Evolutionary conservation across 2,888 invertebrate species (phyloP).

Genomic region (Xylota segnis): DNA sequence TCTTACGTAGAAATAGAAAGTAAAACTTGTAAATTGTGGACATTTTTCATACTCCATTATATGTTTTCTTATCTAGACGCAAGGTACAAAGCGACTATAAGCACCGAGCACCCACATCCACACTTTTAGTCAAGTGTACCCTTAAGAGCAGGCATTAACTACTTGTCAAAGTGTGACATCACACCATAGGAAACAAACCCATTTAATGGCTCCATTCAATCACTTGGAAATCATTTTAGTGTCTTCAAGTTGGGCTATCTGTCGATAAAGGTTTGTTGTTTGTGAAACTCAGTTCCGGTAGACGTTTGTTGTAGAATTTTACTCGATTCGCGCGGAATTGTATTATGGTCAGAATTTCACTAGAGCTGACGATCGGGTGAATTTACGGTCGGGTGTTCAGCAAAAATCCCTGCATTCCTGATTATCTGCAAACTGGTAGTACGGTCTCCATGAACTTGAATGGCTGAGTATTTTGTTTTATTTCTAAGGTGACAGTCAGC

Average conservation of each 20-base stretch:
- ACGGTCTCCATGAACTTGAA: no score
- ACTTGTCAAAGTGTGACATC: neutral
- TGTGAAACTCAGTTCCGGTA: no score
- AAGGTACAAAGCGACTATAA: neutral
- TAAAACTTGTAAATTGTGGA: neutral
- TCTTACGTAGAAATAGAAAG: no score
- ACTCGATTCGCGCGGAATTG: no score
- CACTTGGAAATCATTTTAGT: neutral
- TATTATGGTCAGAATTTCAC: no score
- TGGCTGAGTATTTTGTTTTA: no score
- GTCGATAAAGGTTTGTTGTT: neutral
- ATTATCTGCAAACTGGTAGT: no score
- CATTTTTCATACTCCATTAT: neutral
- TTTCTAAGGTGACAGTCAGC: no score
- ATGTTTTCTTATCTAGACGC: neutral
- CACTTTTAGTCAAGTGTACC: neutral
- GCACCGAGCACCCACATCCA: neutral
- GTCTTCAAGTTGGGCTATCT: neutral
- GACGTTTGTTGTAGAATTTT: no score
- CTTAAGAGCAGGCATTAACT: neutral
- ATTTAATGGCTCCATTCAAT: neutral
- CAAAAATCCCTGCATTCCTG: no score
- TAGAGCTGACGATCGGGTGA: no score
- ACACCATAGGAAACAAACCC: neutral
- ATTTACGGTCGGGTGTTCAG: no score